phyloP scores from a whole-genome alignment of 2,888 invertebrate species.

The Psylliodes chrysocephalus region DNA sequence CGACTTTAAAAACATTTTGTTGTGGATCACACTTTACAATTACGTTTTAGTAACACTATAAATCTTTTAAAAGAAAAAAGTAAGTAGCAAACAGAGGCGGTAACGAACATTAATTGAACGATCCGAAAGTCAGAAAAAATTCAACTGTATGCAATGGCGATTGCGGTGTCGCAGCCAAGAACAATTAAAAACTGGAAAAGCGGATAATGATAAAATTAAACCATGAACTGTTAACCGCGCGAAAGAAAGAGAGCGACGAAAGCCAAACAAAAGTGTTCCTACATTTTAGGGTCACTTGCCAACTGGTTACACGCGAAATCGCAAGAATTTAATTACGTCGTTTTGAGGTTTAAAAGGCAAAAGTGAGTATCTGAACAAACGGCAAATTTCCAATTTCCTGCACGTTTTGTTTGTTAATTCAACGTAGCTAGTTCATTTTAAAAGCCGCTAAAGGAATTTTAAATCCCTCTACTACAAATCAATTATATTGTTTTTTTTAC shows the following conservation, averaged over 20 bases:
- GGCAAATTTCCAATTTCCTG: slow-evolving; percentile 58
- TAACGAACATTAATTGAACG: background rate
- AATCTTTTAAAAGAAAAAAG: no score
- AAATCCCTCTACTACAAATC: slow-evolving; percentile 46
- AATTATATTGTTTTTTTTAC: slow-evolving; percentile 41
- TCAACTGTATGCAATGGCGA: background rate
- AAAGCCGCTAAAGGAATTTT: slow-evolving; percentile 45
- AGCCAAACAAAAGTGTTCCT: slow-evolving; percentile 37
- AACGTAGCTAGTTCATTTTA: slow-evolving; percentile 53
- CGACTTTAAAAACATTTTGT: no score
- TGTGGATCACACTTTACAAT: no score
- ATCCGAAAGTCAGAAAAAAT: background rate
- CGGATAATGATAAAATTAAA: background rate
- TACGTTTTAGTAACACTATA: no score
- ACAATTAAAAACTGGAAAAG: background rate
- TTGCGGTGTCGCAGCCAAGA: background rate
- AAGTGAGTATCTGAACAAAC: slow-evolving; percentile 53
- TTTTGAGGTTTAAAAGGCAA: slow-evolving; percentile 53
- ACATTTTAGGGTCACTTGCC: slow-evolving; percentile 47
- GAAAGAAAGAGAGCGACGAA: background rate
- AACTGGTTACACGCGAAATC: slow-evolving; percentile 50
- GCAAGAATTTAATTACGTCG: slow-evolving; percentile 55
- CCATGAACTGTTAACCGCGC: background rate
- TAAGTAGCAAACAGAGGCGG: no score
- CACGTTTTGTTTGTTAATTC: slow-evolving; percentile 57